Conservation (phyloP, 2,113 vertebrate genomes). For the Ictidomys tridecemlineatus region DNA sequence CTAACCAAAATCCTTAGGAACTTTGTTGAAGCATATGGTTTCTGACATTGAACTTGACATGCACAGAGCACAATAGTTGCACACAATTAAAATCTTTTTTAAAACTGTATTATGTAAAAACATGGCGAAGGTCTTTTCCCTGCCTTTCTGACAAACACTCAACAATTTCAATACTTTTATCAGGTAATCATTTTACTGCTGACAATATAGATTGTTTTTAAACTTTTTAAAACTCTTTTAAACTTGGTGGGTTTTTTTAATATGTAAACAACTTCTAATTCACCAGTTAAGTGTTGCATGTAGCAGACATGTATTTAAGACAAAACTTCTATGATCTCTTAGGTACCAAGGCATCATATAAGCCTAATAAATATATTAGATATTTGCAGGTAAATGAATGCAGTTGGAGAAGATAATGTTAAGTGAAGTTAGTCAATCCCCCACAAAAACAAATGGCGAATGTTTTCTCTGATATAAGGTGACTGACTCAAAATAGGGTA, state of each 20-base stretch:
- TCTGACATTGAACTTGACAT: conserved; percentile 33
- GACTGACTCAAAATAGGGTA: too few relatives aligned
- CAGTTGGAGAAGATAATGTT: too few relatives aligned
- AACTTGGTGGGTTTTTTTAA: neutral
- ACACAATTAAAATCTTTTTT: conserved; percentile 32
- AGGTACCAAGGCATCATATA: neutral
- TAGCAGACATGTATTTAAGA: neutral
- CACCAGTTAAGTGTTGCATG: neutral
- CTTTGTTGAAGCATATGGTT: neutral
- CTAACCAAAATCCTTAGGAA: conserved; percentile 46
- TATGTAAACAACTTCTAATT: neutral
- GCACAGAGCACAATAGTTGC: neutral
- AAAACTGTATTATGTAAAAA: conserved; percentile 6
- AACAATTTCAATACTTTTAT: conserved; percentile 21
- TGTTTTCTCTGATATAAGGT: too few relatives aligned
- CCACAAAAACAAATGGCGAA: too few relatives aligned
- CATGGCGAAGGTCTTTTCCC: neutral
- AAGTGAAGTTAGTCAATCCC: too few relatives aligned
- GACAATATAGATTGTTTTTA: conserved; percentile 1
- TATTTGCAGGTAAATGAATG: too few relatives aligned
- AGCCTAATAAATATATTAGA: neutral
- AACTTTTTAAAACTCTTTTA: neutral
- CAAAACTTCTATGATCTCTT: neutral
- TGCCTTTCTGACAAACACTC: neutral
- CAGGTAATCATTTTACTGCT: neutral